Base-by-base conservation (phyloP, 2,797 vertebrate species). In the Syndactyla subalaris region DNA sequence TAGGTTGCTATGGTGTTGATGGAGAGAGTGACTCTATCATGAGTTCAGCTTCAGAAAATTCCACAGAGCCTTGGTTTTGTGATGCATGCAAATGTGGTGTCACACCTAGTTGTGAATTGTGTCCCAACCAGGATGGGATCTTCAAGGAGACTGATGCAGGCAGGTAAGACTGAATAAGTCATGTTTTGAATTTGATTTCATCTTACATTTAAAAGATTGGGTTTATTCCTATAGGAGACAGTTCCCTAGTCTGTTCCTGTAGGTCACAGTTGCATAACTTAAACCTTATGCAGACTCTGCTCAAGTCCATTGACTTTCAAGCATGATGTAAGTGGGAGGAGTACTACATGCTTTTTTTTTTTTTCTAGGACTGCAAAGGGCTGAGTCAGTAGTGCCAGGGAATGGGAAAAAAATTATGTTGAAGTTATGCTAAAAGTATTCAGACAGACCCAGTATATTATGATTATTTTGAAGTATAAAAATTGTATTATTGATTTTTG, bases 71-170 rank as follows among this genome's bases (percentile, higher is more conserved):
- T 6, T 99, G 99, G 99, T 99, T 99, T 97, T 99, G 99, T 59
- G 99, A 99, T 48, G 99, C 99, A 70, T 99, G 99, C 96, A 99
- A 99, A 97, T 99, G 99, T 63, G 99, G 99, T 24, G 99, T 99
- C 88, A 98, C 98, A 61, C 99, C 99, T 54, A 99, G 99, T 97
- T 99, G 99, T 93, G 99, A 99, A 96, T 98, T 99, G 6, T 99
- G 99, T 96, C 99, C 99, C 71, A 99, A 99, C 97, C 99, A 99
- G 97, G 99, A 99, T 85, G 99, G 99, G n/a, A 99, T 99, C 98
- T 99, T 99, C 97, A 99, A 99, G 97, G 99, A 99, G 97, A 99
- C 99, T 1, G 99, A 99, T 73, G 99, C 99, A 30, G 99, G 99
- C 91, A 99, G 99, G 99, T 99, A 97, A 93, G 97, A 52, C 58